Base-by-base conservation (phyloP, 1,140 invertebrate genomes). In the Eulimnadia texana region DNA sequence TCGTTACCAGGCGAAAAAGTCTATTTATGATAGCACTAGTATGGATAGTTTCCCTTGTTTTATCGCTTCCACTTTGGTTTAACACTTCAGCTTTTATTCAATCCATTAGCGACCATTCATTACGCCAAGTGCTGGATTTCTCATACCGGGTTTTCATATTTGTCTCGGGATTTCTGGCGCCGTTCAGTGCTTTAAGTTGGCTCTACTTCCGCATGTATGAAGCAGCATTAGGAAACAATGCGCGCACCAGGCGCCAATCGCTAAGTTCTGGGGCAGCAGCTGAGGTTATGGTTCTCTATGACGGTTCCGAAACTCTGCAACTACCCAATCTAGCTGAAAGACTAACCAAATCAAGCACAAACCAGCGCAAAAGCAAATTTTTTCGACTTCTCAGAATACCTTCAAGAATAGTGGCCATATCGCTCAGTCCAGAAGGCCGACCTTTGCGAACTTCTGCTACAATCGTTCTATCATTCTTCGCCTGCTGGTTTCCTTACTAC, bases 151-250 rank as follows among this genome's bases (percentile, higher is more conserved):
- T 29, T 20, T 29, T 51, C 2, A 50, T 61, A 16, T 33, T 61
- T 10, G n/a, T 61, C 2, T 61, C 72, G 3, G 75, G 73, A 3
- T 80, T 80, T 65, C 64, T 76, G 13, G 64, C 78, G 50, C 80
- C 80, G 0, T 71, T 80, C 19, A 66, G 76, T 22, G 72, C 75
- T 2, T 73, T 80, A 22, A 69, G 76, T 33, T 79, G 77, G 70
- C 74, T 79, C 2, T 81, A 81, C 65, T 69, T 73, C 10, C 71
- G 73, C n/a, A 79, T 81, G 72, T 80, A 79, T 67, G 69, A 73
- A 28, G 78, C 78, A 0, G 79, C 79, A 1, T 72, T 74, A 56
- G 69, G 71, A 28, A 81, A 78, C 66, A 79, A 73, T 47, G 75
- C 76, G 62, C 68, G 79, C 25, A 78, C 79, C 3, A 66, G 79